Evolutionary conservation across 2,888 invertebrate genomes (phyloP), one percentile per base, ranked within the genome.

Genomic region (Hypena proboscidalis): DNA sequence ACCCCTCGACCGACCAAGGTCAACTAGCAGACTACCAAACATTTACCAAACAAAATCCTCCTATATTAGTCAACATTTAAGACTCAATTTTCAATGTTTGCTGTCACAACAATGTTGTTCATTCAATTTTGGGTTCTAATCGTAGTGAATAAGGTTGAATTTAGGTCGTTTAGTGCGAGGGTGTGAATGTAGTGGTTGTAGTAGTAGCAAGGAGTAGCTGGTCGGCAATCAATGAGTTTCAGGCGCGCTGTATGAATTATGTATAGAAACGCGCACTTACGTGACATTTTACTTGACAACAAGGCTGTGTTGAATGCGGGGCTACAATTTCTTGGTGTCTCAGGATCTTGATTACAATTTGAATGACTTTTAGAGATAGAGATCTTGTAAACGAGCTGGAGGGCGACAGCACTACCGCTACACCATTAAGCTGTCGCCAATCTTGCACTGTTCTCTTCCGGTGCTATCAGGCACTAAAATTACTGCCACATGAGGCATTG

Each of bases 151-250:
- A 74, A 58, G 67, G 69, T 52, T 55, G 51, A 58, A 35, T 70
- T 69, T 77, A 34, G 53, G 8, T 36, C 31, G 35, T 32, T 17
- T 20, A 38, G 46, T 64, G 61, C 45, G 15, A 13, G 29, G 29
- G 30, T 40, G 51, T 53, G 46, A 49, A 43, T 49, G 40, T 59
- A 41, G 56, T 49, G 58, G 58, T 65, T 58, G 69, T 59, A 64
- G 55, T 72, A 74, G 67, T 71, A 70, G 61, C 64, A 65, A 60
- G 53, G 67, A 63, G 69, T 70, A 70, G 73, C 62, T 68, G 66
- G 71, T 51, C 67, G 69, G 59, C 69, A 85, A 88, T 87, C 88
- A 87, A 87, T 87, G 87, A 80, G 70, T 73, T 72, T 69, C 70
- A 76, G 76, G 72, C 68, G 67, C 62, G 77, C 62, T 53, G 60